phyloP scores from a whole-genome alignment of 2,888 invertebrate species.

The Cheilosia vulpina region DNA sequence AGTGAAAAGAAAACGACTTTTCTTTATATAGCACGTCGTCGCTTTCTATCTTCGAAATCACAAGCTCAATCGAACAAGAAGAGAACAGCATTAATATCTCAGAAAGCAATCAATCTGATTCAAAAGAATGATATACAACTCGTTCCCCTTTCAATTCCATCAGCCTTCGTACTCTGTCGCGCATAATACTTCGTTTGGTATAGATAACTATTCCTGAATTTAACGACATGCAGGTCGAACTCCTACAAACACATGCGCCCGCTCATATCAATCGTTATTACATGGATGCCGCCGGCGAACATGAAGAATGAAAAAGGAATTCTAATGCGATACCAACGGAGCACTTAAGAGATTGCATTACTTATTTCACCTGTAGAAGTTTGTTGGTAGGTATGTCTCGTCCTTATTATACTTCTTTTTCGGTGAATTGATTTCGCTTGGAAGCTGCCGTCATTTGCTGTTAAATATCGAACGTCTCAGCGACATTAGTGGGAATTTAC shows the following conservation, averaged over 20 bases:
- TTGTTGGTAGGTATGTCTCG: not conserved
- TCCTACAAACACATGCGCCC: not conserved
- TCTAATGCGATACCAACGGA: conserved; percentile 51
- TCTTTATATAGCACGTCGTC: not conserved
- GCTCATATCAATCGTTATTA: conserved; percentile 22
- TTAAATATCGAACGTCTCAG: conserved; percentile 38
- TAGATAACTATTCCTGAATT: conserved; percentile 33
- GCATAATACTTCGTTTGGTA: not conserved
- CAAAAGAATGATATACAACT: conserved; percentile 2
- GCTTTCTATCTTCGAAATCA: conserved; percentile 5
- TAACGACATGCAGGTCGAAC: not conserved
- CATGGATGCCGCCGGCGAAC: conserved; percentile 7
- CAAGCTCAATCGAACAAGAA: conserved; percentile 33
- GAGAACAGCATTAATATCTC: conserved; percentile 21
- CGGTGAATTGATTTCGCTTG: conserved; percentile 33
- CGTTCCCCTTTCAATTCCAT: not conserved
- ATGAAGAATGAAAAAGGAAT: conserved; percentile 36
- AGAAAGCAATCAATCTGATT: conserved; percentile 48
- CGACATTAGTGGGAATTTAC: conserved; percentile 47
- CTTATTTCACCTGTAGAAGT: conserved; percentile 60
- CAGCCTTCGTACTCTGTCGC: not conserved
- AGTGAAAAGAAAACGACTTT: too few relatives aligned
- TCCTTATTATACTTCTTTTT: not conserved
- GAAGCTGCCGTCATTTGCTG: conserved; percentile 29
- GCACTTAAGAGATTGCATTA: conserved; percentile 69